Conservation (phyloP, 2,797 vertebrate species). For the Halcyon chelicuti region DNA sequence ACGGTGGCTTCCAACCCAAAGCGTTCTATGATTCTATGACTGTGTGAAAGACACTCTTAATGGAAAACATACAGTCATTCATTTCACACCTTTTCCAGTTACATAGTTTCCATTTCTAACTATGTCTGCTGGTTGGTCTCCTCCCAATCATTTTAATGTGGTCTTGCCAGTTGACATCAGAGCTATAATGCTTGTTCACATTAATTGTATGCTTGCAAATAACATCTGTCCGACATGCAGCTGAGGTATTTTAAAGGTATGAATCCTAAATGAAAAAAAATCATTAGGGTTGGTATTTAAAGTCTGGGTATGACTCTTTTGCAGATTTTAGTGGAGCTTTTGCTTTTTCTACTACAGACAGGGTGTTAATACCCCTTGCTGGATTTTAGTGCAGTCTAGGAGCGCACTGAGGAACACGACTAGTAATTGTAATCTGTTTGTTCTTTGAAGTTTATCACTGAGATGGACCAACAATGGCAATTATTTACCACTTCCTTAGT, state of each 20-base stretch:
- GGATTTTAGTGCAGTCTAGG: neutral
- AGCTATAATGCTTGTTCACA: neutral
- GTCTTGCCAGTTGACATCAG: neutral
- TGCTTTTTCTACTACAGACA: neutral
- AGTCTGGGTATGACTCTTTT: neutral
- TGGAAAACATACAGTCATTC: neutral
- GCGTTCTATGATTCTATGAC: no score
- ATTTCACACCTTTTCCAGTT: neutral
- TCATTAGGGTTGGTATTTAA: accelerated
- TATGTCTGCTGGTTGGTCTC: neutral
- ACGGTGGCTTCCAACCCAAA: no score
- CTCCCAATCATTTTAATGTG: neutral
- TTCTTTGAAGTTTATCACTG: neutral
- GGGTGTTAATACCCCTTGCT: neutral
- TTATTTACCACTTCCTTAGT: neutral
- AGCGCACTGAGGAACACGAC: neutral
- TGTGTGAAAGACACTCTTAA: neutral
- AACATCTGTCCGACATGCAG: neutral
- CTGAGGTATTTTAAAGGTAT: neutral
- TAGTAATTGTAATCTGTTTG: neutral
- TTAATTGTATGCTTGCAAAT: neutral
- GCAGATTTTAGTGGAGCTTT: neutral
- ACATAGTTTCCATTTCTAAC: neutral
- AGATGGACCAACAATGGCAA: neutral
- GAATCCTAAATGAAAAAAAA: neutral